These are phyloP conservation scores for Poeciliopsis turrubarensis DNA, from an alignment of 2,113 vertebrate species.

Conservation along the genomic window DNA sequence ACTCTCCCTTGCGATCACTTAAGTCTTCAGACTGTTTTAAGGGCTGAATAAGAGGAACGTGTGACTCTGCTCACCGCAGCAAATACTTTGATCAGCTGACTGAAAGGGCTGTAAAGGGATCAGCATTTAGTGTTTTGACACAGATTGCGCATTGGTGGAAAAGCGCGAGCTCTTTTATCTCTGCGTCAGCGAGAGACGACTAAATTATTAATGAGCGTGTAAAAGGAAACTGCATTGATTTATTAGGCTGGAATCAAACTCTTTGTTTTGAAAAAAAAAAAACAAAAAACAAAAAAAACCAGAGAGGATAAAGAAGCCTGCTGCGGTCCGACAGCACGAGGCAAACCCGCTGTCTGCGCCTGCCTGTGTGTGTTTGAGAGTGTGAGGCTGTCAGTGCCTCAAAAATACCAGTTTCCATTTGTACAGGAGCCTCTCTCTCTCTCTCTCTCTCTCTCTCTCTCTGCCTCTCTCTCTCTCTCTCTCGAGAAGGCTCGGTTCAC, in stretches of 20 bases:
- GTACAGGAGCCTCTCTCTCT: conserved; percentile 14
- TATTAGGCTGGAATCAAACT: conserved; percentile 43
- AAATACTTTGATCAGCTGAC: not conserved
- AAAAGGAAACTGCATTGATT: conserved; percentile 53
- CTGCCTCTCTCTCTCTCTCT: conserved; percentile 26
- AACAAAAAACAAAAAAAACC: not conserved
- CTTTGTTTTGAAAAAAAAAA: conserved; percentile 9
- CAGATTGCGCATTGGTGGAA: conserved; percentile 11
- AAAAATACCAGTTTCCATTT: conserved; percentile 34
- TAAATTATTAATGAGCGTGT: conserved; percentile 57
- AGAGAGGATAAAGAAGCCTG: conserved; percentile 11
- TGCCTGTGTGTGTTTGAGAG: conserved; percentile 40
- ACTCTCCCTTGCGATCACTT: not conserved
- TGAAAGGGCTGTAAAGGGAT: not conserved
- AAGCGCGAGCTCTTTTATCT: conserved; percentile 35
- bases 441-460: conserved; percentile 3
- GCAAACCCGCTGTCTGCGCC: conserved; percentile 12
- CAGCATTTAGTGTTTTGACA: not conserved
- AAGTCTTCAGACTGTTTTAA: not conserved
- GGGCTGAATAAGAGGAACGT: not conserved
- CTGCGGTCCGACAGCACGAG: conserved; percentile 33
- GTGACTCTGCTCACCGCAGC: not conserved
- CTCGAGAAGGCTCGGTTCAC: conserved; percentile 52
- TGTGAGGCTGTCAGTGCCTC: conserved; percentile 22
- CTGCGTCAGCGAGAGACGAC: conserved; percentile 8